These are phyloP conservation scores for Amphipyra berbera DNA, from an alignment of 2,888 invertebrate genomes.

Conservation along the genomic window DNA sequence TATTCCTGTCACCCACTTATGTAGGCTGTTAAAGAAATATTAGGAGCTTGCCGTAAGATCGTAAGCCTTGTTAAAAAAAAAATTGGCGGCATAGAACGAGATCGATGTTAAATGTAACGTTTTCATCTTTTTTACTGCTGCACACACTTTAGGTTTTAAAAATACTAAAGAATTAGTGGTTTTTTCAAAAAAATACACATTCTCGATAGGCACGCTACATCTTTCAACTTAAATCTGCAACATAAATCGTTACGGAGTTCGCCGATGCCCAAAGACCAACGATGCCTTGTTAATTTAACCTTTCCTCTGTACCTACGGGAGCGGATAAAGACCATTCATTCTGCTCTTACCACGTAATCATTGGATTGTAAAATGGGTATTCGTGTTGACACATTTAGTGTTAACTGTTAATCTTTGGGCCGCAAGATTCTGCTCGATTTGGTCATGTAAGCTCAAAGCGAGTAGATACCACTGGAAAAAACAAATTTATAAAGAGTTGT, in stretches of 20 bases:
- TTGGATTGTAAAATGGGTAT: conserved; percentile 50
- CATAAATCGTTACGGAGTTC: conserved; percentile 40
- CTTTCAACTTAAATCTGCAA: conserved; percentile 21
- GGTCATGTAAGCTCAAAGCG: background rate
- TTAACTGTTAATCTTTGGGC: conserved; percentile 22
- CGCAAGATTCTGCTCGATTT: conserved; percentile 17
- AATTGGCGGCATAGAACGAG: too few relatives aligned
- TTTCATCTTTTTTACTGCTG: too few relatives aligned
- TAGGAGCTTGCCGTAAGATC: too few relatives aligned
- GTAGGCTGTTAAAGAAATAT: too few relatives aligned
- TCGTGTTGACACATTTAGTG: conserved; percentile 47
- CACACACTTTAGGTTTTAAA: too few relatives aligned
- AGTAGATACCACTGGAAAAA: too few relatives aligned
- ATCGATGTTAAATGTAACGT: too few relatives aligned
- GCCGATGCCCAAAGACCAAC: conserved; percentile 62
- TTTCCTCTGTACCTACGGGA: conserved; percentile 52
- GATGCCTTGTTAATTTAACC: conserved; percentile 65
- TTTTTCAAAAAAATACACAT: too few relatives aligned
- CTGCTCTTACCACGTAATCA: conserved; percentile 45
- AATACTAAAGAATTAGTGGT: too few relatives aligned
- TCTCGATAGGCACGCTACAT: conserved; percentile 15
- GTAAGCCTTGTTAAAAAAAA: too few relatives aligned
- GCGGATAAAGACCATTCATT: conserved; percentile 53
- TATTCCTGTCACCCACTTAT: background rate
- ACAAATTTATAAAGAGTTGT: too few relatives aligned